Conservation (phyloP, 1,140 invertebrate species). For the Agraylea sexmaculata region DNA sequence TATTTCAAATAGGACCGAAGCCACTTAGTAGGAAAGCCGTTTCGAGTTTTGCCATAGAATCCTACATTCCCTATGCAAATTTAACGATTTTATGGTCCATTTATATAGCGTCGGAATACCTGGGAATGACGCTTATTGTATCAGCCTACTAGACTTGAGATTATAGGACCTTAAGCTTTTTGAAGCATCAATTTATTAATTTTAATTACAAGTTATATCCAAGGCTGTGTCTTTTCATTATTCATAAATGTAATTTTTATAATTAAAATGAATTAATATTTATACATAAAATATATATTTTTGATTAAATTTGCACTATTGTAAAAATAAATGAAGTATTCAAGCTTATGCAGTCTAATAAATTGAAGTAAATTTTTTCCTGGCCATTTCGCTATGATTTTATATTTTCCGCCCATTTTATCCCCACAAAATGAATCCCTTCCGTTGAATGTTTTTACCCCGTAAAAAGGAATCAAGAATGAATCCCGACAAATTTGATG, state of each 20-base stretch:
- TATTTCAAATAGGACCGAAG: too few species aligned
- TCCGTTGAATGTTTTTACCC: slow-evolving; percentile 21
- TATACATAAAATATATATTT: too few species aligned
- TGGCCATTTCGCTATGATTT: slow-evolving; percentile 19
- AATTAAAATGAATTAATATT: too few species aligned
- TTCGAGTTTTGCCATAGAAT: not conserved
- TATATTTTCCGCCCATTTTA: slow-evolving; percentile 22
- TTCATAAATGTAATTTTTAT: too few species aligned
- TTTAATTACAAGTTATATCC: too few species aligned
- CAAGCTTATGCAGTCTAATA: too few species aligned
- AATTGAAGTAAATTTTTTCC: too few species aligned
- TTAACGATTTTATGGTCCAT: slow-evolving; percentile 19
- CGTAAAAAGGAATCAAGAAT: slow-evolving; percentile 23
- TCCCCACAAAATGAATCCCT: slow-evolving; percentile 22
- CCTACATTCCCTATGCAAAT: slow-evolving; percentile 19
- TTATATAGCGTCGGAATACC: slow-evolving; percentile 17
- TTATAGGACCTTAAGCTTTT: too few species aligned
- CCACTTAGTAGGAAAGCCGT: not conserved
- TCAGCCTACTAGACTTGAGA: slow-evolving; percentile 18
- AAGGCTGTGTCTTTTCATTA: too few species aligned
- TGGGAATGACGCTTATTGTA: slow-evolving; percentile 11
- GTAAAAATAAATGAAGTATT: too few species aligned
- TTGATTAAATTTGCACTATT: too few species aligned
- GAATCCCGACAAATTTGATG: slow-evolving; percentile 28
- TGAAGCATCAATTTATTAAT: too few species aligned